Evolutionary conservation across 2,113 vertebrate genomes (phyloP).

Genomic region (Dendropsophus ebraccatus): DNA sequence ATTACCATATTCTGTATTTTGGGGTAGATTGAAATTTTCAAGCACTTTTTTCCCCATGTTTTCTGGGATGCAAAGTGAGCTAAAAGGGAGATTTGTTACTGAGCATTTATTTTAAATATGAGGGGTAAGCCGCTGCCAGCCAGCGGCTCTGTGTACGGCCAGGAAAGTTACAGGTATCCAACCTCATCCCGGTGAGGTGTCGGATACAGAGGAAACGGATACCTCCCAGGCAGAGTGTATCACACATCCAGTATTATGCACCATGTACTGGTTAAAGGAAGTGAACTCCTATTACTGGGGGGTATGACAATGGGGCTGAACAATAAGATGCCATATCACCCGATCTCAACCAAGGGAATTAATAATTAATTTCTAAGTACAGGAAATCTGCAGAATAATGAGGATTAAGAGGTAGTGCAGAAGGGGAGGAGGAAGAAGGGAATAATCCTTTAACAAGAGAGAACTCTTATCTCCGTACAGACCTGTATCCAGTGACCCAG

Average conservation of each 20-base stretch:
- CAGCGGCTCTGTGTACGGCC: too few relatives aligned
- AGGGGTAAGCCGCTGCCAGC: too few relatives aligned
- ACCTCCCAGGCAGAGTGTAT: neutral
- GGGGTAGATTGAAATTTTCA: too few relatives aligned
- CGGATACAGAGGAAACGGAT: neutral
- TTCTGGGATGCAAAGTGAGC: too few relatives aligned
- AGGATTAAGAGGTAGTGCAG: slow-evolving; percentile 34
- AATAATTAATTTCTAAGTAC: slow-evolving; percentile 34
- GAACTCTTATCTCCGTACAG: slow-evolving; percentile 15
- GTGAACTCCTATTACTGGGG: neutral
- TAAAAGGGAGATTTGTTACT: too few relatives aligned
- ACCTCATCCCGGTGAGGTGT: neutral
- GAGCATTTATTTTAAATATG: too few relatives aligned
- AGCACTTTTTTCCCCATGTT: too few relatives aligned
- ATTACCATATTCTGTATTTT: too few relatives aligned
- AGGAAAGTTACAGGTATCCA: slow-evolving; percentile 31
- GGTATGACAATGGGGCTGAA: neutral
- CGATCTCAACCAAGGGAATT: neutral
- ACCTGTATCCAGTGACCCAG: slow-evolving; percentile 14
- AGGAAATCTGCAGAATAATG: slow-evolving; percentile 54
- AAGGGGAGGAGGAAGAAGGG: slow-evolving; percentile 52
- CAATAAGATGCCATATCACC: neutral
- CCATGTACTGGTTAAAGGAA: neutral
- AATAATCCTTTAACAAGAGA: slow-evolving; percentile 59
- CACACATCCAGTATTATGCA: too few relatives aligned